Conservation (phyloP, 1,140 invertebrate species). For the Tetranychus cinnabarinus region DNA sequence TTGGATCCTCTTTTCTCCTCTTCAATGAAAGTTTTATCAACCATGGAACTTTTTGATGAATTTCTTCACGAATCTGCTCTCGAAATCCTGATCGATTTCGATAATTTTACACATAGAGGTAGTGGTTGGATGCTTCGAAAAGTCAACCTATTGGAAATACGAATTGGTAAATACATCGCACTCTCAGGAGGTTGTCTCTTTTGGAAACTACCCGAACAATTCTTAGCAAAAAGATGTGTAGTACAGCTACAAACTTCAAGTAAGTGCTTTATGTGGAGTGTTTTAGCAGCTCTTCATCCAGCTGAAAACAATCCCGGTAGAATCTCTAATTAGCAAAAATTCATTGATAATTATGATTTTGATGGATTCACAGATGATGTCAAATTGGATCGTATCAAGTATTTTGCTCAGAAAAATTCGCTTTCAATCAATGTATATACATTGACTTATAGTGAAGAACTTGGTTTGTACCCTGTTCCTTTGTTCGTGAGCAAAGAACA, state of each 20-base stretch:
- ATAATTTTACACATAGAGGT: too few relatives aligned
- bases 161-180: not conserved
- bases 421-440: slow-evolving; percentile 1
- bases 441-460: not conserved
- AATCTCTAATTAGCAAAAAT: not conserved
- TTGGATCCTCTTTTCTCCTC: too few relatives aligned
- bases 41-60: too few relatives aligned
- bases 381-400: not conserved
- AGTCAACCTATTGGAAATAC: not conserved
- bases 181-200: not conserved
- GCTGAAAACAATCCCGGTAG: not conserved
- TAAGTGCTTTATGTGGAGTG: slow-evolving; percentile 7
- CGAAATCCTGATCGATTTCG: too few relatives aligned
- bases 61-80: too few relatives aligned
- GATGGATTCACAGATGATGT: not conserved
- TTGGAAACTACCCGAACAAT: not conserved
- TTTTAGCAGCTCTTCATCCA: slow-evolving; percentile 2
- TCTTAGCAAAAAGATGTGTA: not conserved
- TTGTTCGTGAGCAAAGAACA: not conserved
- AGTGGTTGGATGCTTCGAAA: too few relatives aligned
- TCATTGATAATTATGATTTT: not conserved
- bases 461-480: not conserved
- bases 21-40: too few relatives aligned
- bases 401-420: slow-evolving; percentile 1
- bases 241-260: not conserved